Conservation (phyloP, 2,888 invertebrate genomes). For the Machimus rusticus region DNA sequence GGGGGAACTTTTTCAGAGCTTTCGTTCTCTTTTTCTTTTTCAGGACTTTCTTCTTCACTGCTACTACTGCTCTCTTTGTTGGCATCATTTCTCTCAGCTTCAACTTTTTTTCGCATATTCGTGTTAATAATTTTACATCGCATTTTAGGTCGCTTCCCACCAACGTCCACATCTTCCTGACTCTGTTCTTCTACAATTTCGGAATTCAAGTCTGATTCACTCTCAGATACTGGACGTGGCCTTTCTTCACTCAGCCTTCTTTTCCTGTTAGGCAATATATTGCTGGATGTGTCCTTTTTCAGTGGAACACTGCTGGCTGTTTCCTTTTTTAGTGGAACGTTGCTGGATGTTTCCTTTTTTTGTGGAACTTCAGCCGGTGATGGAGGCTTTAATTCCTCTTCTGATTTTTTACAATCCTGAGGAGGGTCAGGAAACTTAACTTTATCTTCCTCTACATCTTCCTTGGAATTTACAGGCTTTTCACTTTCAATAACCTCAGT, state of each 20-base stretch:
- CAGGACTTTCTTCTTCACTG: slow-evolving; percentile 47
- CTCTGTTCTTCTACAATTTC: slow-evolving; percentile 65
- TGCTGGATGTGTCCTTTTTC: neutral
- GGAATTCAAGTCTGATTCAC: slow-evolving; percentile 59
- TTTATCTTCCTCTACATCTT: neutral
- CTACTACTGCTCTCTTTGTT: slow-evolving; percentile 59
- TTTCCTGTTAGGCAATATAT: slow-evolving; percentile 54
- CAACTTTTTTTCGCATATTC: slow-evolving; percentile 58
- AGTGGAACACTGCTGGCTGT: neutral
- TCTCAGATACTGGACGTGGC: slow-evolving; percentile 58
- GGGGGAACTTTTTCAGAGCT: neutral
- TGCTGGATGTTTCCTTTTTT: neutral
- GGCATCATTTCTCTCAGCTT: slow-evolving; percentile 55
- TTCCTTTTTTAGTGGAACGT: neutral
- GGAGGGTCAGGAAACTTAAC: neutral
- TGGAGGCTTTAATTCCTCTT: neutral
- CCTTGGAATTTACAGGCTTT: neutral
- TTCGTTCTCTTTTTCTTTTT: neutral
- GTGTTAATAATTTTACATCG: slow-evolving; percentile 56
- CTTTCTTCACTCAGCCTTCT: slow-evolving; percentile 53
- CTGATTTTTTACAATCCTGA: neutral
- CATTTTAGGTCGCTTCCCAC: slow-evolving; percentile 61
- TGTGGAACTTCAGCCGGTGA: neutral
- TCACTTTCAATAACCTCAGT: neutral
- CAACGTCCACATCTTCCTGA: slow-evolving; percentile 56